Evolutionary conservation across 2,888 invertebrate species (phyloP), one percentile per base, ranked within the genome.

Genomic region (Ophion costatus): DNA sequence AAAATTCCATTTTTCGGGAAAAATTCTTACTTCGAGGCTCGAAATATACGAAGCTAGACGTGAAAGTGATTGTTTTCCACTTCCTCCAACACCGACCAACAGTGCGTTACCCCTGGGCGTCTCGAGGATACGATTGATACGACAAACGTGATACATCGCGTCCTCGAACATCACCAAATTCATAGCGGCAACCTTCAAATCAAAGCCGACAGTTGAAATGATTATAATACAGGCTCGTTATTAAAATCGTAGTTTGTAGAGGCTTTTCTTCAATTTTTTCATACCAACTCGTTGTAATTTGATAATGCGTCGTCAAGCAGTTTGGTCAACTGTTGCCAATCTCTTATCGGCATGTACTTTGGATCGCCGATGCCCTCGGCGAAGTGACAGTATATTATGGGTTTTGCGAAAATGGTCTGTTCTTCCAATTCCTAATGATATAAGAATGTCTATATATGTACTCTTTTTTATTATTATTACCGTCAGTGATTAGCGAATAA

Each of bases 91-190:
- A 38, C 99, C 99, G 29, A 99, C 97, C 20, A 99, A 94, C 38
- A 99, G 94, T 0, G 98, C 98, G 92, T 99, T 98, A 17, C 99
- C 98, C 89, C 98, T 95, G 0, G 98, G 98, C 1, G 97, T 96
- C 94, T 99, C 98, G 90, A 99, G 94, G 88, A 99, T 98, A 80
- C 99, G 96, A 93, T 98, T 98, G 84, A 99, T 98, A 88, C 97
- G 96, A 94, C 98, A 98, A 74, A 99, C 96, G 92, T 99, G 98
- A 87, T 96, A 96, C 97, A 99, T 98, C 17, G 99, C 98, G 93
- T 99, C 98, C 92, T 98, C 98, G 91, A 99, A 99, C 10, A 99
- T 95, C 2, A 99, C 98, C 82, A 99, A 94, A 94, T 98, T 98
- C 98, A 99, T 98, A 0, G 97, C 97, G 1, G 98, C 97, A 81